Evolutionary conservation across 2,113 vertebrate genomes (phyloP), one percentile per base, ranked within the genome.

Genomic region (Syngnathoides biaculeatus): DNA sequence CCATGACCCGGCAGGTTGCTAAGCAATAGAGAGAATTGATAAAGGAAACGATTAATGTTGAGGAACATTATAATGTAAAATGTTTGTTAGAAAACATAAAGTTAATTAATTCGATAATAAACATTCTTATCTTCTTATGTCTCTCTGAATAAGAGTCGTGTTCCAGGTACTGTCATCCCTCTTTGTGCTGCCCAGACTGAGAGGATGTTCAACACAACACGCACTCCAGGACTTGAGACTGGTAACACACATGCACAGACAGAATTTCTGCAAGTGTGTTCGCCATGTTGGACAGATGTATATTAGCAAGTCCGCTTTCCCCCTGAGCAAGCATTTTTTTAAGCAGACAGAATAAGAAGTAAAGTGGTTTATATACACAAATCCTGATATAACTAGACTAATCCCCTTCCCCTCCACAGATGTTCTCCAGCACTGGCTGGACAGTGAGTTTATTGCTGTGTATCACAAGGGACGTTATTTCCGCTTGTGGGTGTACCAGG

Each of bases 391-490:
- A 15, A 52, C 27, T 39, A 20, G 13, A 9, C 8, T 15, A 43
- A 27, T 38, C 1, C 8, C 5, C 8, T 19, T 67, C 27, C 57
- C 11, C 22, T 57, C 11, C 19, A 17, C 67, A 95, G 94, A 96
- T 78, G 80, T 85, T 3, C 86, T 96, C 53, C 90, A 89, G 75
- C 95, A 95, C 77, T 90, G 90, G 65, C 80, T 80, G 39, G 93
- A 96, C 86, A 95, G 95, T 57, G 90, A 91, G 64, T 94, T 93
- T 20, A 88, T 96, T 27, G 93, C 92, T 0, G 93, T 96, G 22
- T 92, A 94, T 80, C 93, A 96, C 73, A 89, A 75, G 22, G 94
- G 95, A 3, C 93, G 94, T 2, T 95, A 84, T 67, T 96, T 94
- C 83, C 80, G 91, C 1, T 82, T 96, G 48, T 92, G 89, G 80